phyloP scores from a whole-genome alignment of 1,140 invertebrate species.

The Ridgeia piscesae region DNA sequence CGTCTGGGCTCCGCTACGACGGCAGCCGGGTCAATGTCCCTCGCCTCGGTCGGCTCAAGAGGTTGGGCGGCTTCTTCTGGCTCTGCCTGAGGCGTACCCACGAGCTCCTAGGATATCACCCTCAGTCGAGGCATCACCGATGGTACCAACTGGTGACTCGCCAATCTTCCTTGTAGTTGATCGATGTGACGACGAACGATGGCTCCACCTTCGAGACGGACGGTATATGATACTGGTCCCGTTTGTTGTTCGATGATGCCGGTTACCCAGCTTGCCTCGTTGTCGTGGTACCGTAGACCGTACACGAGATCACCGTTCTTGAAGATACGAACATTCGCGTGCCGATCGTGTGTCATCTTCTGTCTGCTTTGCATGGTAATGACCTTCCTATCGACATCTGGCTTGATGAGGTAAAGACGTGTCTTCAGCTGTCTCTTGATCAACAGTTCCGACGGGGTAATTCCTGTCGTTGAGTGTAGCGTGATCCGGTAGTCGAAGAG shows the following conservation, averaged over 20 bases:
- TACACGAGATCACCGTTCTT: neutral
- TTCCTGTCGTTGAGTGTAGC: constrained; percentile 3
- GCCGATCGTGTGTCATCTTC: neutral
- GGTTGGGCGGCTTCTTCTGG: neutral
- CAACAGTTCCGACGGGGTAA: neutral
- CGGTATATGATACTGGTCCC: constrained; percentile 11
- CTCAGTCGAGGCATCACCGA: neutral
- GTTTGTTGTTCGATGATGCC: neutral
- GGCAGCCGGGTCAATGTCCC: neutral
- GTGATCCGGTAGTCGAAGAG: constrained; percentile 16
- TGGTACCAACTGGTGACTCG: constrained; percentile 2
- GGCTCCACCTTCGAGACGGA: constrained; percentile 10
- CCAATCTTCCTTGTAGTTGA: constrained; percentile 10
- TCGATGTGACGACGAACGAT: constrained; percentile 16
- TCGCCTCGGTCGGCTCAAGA: neutral
- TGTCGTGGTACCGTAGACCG: neutral
- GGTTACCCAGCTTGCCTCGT: neutral
- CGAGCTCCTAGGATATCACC: neutral
- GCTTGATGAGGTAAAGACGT: too few relatives aligned
- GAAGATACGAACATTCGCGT: constrained; percentile 6
- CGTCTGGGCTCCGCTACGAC: neutral
- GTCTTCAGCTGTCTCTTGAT: neutral
- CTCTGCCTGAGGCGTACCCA: neutral
- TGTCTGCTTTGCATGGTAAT: neutral
- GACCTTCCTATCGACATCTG: neutral